A percentile compares a stretch with the other conserved stretches of the same genome.
These are phyloP conservation scores for Myathropa florea DNA, from an alignment of 2,888 invertebrate species.

Conservation along the genomic window DNA sequence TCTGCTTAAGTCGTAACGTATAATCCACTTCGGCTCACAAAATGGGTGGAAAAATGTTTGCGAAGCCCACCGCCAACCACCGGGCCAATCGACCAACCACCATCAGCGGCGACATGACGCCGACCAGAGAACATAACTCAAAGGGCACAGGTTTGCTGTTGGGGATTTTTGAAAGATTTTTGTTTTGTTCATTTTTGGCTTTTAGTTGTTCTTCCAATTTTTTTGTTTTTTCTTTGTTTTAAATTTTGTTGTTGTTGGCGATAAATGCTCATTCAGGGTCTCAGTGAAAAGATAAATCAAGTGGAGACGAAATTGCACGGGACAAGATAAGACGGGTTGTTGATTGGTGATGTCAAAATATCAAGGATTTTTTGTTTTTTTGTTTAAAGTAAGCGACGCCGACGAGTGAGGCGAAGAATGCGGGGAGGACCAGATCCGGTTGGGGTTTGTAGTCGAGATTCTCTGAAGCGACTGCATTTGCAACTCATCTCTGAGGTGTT, in stretches of 20 bases:
- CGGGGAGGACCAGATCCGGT: neutral
- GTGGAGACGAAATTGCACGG: slow-evolving; percentile 51
- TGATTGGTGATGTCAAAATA: slow-evolving; percentile 58
- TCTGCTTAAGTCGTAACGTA: slow-evolving; percentile 33
- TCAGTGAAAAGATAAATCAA: slow-evolving; percentile 54
- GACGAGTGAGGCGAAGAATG: neutral
- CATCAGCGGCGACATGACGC: neutral
- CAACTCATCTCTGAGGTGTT: neutral
- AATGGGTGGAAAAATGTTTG: slow-evolving; percentile 1
- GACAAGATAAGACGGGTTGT: slow-evolving; percentile 59
- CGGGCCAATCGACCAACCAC: neutral
- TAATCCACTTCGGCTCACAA: slow-evolving; percentile 19
- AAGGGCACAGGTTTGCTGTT: slow-evolving; percentile 41
- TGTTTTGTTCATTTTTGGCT: neutral
- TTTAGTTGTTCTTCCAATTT: neutral
- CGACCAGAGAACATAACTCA: slow-evolving; percentile 10
- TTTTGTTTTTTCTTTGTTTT: slow-evolving; percentile 9
- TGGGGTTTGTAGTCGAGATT: neutral
- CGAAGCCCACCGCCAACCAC: neutral
- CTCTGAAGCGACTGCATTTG: slow-evolving; percentile 6
- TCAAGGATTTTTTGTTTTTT: slow-evolving; percentile 46
- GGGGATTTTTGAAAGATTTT: slow-evolving; percentile 21
- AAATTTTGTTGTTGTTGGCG: slow-evolving; percentile 21
- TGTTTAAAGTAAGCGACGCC: neutral
- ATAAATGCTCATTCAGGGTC: slow-evolving; percentile 59